Evolutionary conservation across 1,140 invertebrate species (phyloP).

Genomic region (Anastrepha obliqua): DNA sequence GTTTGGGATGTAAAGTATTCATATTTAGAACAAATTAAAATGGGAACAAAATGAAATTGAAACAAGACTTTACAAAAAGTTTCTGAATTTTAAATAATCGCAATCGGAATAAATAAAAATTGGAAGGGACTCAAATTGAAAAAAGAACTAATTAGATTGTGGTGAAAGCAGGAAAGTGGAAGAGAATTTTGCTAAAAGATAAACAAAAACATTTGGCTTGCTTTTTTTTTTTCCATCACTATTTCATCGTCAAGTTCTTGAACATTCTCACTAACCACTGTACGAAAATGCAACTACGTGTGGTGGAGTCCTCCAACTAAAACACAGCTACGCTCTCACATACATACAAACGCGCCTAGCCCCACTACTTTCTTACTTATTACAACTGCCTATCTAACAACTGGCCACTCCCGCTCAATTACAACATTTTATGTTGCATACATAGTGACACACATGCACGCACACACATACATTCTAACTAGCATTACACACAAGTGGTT

Average conservation of each 20-base stretch:
- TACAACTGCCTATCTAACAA: background rate
- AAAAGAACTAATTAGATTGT: too few relatives aligned
- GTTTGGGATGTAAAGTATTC: too few relatives aligned
- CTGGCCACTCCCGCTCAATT: slow-evolving; percentile 36
- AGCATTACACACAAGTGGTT: background rate
- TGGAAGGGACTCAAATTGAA: too few relatives aligned
- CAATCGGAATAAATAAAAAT: too few relatives aligned
- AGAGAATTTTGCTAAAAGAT: too few relatives aligned
- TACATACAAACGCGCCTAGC: background rate
- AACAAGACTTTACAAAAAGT: background rate
- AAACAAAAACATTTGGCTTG: too few relatives aligned
- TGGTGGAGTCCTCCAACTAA: background rate
- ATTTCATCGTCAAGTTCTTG: background rate
- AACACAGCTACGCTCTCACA: background rate
- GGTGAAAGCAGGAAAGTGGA: too few relatives aligned
- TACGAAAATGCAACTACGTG: background rate
- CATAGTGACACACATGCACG: background rate
- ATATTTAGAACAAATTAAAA: background rate
- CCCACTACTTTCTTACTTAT: background rate
- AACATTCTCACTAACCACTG: background rate
- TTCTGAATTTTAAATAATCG: too few relatives aligned
- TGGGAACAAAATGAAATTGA: background rate
- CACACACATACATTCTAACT: background rate
- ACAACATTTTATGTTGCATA: slow-evolving; percentile 32
- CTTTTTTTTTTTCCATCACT: background rate